Evolutionary conservation across 92 coral and sea anemone genomes (phyloP), one percentile per base, ranked within the genome.

Genomic region (Galaxea fascicularis): DNA sequence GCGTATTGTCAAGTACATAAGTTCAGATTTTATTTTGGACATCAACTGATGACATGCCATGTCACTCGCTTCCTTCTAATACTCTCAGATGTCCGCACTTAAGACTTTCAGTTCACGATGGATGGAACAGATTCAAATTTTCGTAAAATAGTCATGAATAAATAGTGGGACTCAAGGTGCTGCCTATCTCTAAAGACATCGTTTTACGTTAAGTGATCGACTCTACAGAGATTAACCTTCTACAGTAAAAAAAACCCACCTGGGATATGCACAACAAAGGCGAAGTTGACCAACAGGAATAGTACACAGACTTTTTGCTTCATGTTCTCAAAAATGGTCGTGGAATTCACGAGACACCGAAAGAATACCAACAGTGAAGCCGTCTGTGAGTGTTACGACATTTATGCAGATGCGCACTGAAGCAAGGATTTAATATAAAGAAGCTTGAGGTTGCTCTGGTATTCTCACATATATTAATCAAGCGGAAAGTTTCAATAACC

Each of bases 401-500:
- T 70, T 82, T 73, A 83, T 83, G 87, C 87, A 74, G 25, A 83
- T 83, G 87, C 82, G 82, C 82, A 51, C 4, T 74, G 74, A 73
- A 28, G 82, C 82, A 59, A 22, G 87, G 74, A 74, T 17, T 30
- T 54, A 60, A 31, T 60, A 62, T 21, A 63, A 44, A 13, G 81
- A 74, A 52, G 72, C 81, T 60, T 73, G 70, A 63, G 80, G 60
- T 83, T 71, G 20, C 65, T 59, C 58, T 27, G 59, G 78, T 81
- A 53, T 71, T 57, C 77, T 58, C 78, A 59, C 60, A 70, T 62
- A 73, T 73, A 83, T 73, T 74, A 83, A 74, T 73, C 82, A 46
- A 18, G 73, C 87, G 82, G 64, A 74, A 46, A 49, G 73, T 74
- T 70, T 70, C 53, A 74, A 83, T 83, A 74, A 83, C 87, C 82